Base-by-base conservation (phyloP, 2,888 invertebrate genomes). In the Helicoverpa assulta region DNA sequence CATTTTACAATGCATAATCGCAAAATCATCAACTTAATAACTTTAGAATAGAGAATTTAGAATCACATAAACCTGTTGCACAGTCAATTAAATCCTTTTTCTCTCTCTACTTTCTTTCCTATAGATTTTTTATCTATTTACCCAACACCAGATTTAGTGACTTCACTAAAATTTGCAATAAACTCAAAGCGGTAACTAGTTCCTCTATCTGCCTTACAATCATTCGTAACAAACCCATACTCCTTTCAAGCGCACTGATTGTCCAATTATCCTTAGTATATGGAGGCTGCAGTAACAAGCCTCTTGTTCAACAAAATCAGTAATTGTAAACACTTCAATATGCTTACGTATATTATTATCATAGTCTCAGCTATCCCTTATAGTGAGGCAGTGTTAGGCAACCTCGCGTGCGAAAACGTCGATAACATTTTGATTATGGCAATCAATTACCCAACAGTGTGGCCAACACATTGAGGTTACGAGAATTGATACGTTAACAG, bases 361-460 rank as follows among this genome's bases (percentile, higher is more conserved):
- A 43, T 65, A 66, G 67, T 65, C 58, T 69, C 33, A 21, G 43
- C 66, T 78, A 73, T 70, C 70, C 78, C 73, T 70, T 74, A 64
- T 69, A 70, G 78, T 61, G 54, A 62, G 64, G 55, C 65, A 70
- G 67, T 51, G 66, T 85, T 85, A 78, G 68, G 84, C 83, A 86
- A 87, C 77, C 77, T 81, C 83, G 85, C 90, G 86, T 89, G 88
- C 84, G 70, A 83, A 83, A 85, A 81, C 85, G 82, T 86, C 89
- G 83, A 86, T 88, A 88, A 88, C 80, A 71, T 68, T 83, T 83
- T 78, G 82, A 83, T 83, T 82, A 83, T 82, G 82, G 76, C 83
- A 83, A 82, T 83, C 82, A 78, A 74, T 83, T 83, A 71, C 82
- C 56, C 67, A 83, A 83, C 73, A 62, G 59, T 76, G 70, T 81